Conservation (phyloP, 1,140 invertebrate species). For the Orussus abietinus region DNA sequence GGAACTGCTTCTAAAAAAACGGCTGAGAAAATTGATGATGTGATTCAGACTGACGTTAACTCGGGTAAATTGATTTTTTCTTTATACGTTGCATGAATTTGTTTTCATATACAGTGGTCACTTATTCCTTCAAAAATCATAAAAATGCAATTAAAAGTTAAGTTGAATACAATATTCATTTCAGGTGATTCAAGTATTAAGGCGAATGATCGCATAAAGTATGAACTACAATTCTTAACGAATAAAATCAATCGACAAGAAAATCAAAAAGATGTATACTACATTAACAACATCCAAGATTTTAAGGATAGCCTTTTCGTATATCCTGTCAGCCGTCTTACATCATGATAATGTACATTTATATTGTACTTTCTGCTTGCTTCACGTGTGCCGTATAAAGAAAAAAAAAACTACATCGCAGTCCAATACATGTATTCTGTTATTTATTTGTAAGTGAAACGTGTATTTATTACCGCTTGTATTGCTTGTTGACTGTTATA, state of each 20-base stretch:
- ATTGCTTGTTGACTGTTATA: too few species aligned
- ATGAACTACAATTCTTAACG: slow-evolving; percentile 7
- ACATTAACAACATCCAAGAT: slow-evolving; percentile 22
- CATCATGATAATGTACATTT: neutral
- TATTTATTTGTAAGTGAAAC: too few species aligned
- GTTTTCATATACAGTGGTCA: slow-evolving; percentile 8
- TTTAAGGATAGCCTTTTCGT: slow-evolving; percentile 35
- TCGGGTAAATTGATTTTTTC: slow-evolving; percentile 1
- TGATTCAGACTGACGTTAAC: slow-evolving; percentile 22
- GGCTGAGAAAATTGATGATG: slow-evolving; percentile 10
- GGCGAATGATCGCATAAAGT: slow-evolving; percentile 8
- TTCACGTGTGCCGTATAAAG: too few species aligned
- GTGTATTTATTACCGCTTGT: too few species aligned
- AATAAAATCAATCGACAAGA: slow-evolving; percentile 14
- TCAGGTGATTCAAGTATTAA: slow-evolving; percentile 7
- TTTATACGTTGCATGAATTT: slow-evolving; percentile 6
- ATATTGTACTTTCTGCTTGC: neutral
- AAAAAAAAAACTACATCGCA: too few species aligned
- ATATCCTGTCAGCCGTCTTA: slow-evolving; percentile 32
- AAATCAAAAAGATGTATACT: slow-evolving; percentile 18
- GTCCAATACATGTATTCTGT: too few species aligned
- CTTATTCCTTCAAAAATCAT: slow-evolving; percentile 18
- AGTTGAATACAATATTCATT: neutral
- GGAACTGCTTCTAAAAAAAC: slow-evolving; percentile 18
- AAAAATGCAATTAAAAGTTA: neutral